Evolutionary conservation across 2,113 vertebrate species (phyloP), one percentile per base, ranked within the genome.

Genomic region (Muntiacus muntjak): DNA sequence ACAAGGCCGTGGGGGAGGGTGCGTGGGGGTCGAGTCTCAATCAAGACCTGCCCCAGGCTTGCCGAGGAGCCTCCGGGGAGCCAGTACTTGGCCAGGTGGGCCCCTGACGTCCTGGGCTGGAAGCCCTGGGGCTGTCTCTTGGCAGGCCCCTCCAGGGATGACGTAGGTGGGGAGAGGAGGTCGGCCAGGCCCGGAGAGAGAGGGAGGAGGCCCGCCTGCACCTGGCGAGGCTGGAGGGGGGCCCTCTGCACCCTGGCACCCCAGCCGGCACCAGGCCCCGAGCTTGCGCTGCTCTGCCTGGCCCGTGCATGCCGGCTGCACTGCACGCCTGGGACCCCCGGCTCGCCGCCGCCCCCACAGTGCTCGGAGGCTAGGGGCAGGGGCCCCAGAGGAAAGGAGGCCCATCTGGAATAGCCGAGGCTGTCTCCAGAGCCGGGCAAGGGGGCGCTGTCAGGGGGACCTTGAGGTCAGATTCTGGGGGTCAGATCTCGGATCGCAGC

Each of bases 121-220:
- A 89, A 88, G 93, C 92, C 95, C 74, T 33, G 26, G 67, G 89
- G 92, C 64, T 76, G 86, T 87, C 62, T 94, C 60, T 98, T 98
- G 76, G 98, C 98, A 92, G 97, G 97, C 97, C 96, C 97, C 97
- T 98, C 94, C 97, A 7, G 96, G 94, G 92, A 84, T 26, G 54
- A 90, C 54, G 40, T 94, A 60, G 33, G 97, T 96, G 45, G 45
- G 98, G 97, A 96, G 89, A 86, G 78, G 95, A 96, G 84, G 97
- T 92, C 17, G 74, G 91, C 92, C 92, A 94, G 95, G 84, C 92
- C 93, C 10, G 3, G 43, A 23, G 97, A n/a, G 97, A 83, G 67
- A 36, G 98, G 47, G 98, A 25, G 91, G 95, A 52, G n/a, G 91
- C 16, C 82, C 58, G 33, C 76, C 54, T 71, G 81, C 79, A 92